Conservation (phyloP, 2,888 invertebrate species). For the Drymonia ruficornis region DNA sequence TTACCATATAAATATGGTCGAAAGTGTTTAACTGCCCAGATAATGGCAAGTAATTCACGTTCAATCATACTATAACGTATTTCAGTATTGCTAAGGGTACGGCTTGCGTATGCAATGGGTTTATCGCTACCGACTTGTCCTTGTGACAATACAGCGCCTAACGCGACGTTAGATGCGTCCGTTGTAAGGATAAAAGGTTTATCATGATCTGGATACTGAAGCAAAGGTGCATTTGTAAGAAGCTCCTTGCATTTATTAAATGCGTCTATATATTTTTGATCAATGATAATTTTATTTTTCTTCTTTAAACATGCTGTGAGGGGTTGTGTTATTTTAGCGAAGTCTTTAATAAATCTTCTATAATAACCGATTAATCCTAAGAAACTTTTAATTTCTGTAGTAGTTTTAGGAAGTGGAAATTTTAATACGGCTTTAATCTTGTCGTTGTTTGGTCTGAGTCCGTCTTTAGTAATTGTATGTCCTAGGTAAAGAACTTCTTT, state of each 20-base stretch:
- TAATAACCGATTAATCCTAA: constrained; percentile 56
- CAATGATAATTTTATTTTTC: constrained; percentile 12
- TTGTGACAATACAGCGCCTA: constrained; percentile 34
- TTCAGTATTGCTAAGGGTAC: constrained; percentile 10
- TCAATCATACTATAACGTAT: constrained; percentile 9
- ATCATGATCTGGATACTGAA: constrained; percentile 19
- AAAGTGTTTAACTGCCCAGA: constrained; percentile 14
- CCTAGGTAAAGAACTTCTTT: constrained; percentile 46
- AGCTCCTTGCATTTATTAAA: constrained; percentile 19
- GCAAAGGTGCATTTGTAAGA: constrained; percentile 8
- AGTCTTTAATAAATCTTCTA: constrained; percentile 48
- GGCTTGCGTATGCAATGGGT: constrained; percentile 26
- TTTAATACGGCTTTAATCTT: constrained; percentile 37
- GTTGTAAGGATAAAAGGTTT: constrained; percentile 21
- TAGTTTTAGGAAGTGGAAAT: constrained; percentile 34
- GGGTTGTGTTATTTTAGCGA: constrained; percentile 35
- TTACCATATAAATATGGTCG: constrained; percentile 12
- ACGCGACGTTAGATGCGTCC: constrained; percentile 31
- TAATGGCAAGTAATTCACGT: constrained; percentile 10
- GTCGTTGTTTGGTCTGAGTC: constrained; percentile 9
- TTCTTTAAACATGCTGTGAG: constrained; percentile 8
- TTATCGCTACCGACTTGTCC: constrained; percentile 27
- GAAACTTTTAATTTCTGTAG: constrained; percentile 45
- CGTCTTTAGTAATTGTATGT: constrained; percentile 38
- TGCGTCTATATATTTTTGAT: constrained; percentile 14